These are phyloP conservation scores for Galerucella calmariensis DNA, from an alignment of 2,888 invertebrate genomes.

Conservation along the genomic window DNA sequence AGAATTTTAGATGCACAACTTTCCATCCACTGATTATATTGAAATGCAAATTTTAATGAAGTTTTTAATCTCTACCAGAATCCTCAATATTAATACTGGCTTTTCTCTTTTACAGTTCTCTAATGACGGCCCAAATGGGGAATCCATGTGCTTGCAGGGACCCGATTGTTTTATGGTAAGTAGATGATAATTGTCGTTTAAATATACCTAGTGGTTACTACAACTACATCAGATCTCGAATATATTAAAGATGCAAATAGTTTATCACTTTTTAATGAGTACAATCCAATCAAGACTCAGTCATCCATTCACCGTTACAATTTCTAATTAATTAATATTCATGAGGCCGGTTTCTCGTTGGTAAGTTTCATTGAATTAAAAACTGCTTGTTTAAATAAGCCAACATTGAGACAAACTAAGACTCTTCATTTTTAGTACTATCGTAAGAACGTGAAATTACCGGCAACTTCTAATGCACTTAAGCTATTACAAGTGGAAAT, in stretches of 20 bases:
- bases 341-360: background rate
- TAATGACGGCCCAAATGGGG: conserved; percentile 72
- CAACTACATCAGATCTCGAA: too few species aligned
- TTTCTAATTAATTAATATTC: background rate
- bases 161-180: conserved; percentile 80
- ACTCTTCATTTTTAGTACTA: conserved; percentile 4
- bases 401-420: conserved; percentile 13
- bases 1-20: conserved; percentile 30
- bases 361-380: background rate
- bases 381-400: conserved; percentile 7
- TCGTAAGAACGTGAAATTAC: conserved; percentile 26
- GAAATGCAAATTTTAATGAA: conserved; percentile 53
- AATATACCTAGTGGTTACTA: background rate
- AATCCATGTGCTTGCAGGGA: conserved; percentile 76
- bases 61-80: conserved; percentile 47
- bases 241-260: too few species aligned
- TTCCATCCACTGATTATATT: conserved; percentile 42
- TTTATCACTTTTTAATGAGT: background rate
- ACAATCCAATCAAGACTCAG: background rate
- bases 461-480: conserved; percentile 31
- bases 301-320: background rate
- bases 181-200: conserved; percentile 45
- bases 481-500: conserved; percentile 27
- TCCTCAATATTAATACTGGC: conserved; percentile 52
- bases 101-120: conserved; percentile 72